phyloP scores from a whole-genome alignment of 1,140 invertebrate genomes.

The Drosophila pallidifrons region DNA sequence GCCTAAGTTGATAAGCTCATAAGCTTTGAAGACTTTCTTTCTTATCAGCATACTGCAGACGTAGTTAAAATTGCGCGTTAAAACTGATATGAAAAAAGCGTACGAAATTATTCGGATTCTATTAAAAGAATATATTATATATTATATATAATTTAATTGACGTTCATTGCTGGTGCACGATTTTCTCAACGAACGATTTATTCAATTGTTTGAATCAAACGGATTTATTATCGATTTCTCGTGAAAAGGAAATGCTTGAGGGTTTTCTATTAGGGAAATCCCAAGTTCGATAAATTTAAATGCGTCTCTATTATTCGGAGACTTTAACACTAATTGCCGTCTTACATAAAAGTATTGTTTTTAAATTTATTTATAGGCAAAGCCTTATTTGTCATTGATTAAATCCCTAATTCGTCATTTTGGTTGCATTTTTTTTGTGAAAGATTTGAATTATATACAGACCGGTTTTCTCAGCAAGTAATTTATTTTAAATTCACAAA shows the following conservation, averaged over 20 bases:
- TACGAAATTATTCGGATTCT: constrained; percentile 3
- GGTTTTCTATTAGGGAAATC: neutral
- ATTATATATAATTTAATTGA: constrained; percentile 25
- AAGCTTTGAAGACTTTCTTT: neutral
- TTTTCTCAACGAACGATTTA: constrained; percentile 34
- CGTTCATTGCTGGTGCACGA: constrained; percentile 43
- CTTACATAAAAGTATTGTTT: neutral
- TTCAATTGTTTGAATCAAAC: constrained; percentile 31
- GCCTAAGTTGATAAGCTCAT: neutral
- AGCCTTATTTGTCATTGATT: neutral
- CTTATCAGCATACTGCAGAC: constrained; percentile 22
- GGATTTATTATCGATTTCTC: constrained; percentile 35
- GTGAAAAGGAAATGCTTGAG: constrained; percentile 59
- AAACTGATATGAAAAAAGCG: neutral
- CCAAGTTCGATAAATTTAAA: constrained; percentile 6
- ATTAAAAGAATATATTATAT: constrained; percentile 3
- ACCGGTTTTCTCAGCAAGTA: too few species aligned
- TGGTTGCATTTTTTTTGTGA: neutral
- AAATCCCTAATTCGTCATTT: too few species aligned
- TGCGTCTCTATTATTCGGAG: neutral
- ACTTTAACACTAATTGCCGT: neutral
- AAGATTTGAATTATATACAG: too few species aligned
- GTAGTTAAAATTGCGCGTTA: neutral
- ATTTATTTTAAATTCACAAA: too few species aligned
- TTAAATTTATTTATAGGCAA: neutral